Evolutionary conservation across 2,113 vertebrate genomes (phyloP), one percentile per base, ranked within the genome.

Genomic region (Muntiacus reevesi): DNA sequence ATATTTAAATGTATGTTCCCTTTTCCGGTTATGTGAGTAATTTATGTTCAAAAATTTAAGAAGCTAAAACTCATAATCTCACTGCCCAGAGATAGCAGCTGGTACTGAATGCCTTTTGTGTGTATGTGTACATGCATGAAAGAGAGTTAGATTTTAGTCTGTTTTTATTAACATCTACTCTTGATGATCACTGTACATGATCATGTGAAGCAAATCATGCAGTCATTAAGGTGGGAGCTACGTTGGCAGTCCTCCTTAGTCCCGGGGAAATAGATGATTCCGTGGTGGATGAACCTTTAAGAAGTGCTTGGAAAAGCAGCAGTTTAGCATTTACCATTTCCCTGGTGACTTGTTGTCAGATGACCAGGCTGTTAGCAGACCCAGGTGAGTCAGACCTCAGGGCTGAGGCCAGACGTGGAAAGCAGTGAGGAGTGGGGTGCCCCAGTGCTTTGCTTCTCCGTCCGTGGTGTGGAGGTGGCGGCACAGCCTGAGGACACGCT

Each of bases 21-120:
- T 81, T 96, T 95, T 45, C 25, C 78, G 89, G 52, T 67, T 91
- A 74, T 87, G 21, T 43, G 28, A 93, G 16, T 57, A 64, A 50
- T 86, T 95, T 84, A n/a, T 90, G 43, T 86, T 86, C 84, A 78
- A 85, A 96, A 96, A 87, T 81, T 54, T 67, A 59, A 86, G 87
- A 59, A 64, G 40, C 10, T 71, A 54, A 92, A 89, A 71, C 6
- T 55, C 25, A 17, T 50, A 86, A 55, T 67, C 50, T 36, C 36
- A 62, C 23, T 50, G 36, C 3, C 36, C n/a, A 93, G 78, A 93
- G 78, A 33, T 33, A 62, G 33, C 43, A 87, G n/a, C 55, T 95
- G 84, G 40, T 6, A 36, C 45, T 28, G 21, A 23, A 27, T 79
- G 36, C 55, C n/a, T 93, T 27, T 59, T 43, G 17, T 93, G 60